A percentile compares a stretch with the other conserved stretches of the same genome.
These are phyloP conservation scores for Neoitamus cyanurus DNA, from an alignment of 2,888 invertebrate genomes.

Conservation along the genomic window DNA sequence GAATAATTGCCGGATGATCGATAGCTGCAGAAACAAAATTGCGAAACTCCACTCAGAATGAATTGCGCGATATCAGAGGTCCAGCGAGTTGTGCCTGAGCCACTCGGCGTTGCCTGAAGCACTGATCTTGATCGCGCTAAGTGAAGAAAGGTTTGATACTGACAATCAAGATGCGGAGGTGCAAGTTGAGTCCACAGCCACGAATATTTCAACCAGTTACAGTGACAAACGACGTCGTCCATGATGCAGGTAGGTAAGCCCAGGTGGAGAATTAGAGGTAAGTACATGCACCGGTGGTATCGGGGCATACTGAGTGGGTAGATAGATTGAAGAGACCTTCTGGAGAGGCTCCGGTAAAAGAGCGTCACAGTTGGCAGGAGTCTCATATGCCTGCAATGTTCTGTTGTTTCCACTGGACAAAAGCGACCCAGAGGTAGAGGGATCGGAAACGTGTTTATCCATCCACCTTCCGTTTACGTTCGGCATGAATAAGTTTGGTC, in stretches of 20 bases:
- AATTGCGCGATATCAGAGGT: background rate
- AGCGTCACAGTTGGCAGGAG: background rate
- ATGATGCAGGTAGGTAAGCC: background rate
- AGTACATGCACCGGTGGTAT: background rate
- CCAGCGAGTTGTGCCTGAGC: background rate
- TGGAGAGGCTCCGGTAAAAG: background rate
- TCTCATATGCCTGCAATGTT: background rate
- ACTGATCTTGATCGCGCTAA: conserved; percentile 8
- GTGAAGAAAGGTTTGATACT: conserved; percentile 13
- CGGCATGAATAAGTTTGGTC: conserved; percentile 38
- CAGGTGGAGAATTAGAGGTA: conserved; percentile 13
- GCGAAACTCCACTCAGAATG: background rate
- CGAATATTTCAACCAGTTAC: background rate
- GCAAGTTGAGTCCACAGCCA: background rate
- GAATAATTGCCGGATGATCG: background rate
- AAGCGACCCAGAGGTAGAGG: background rate
- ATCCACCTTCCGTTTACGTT: conserved; percentile 25
- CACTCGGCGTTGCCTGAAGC: conserved; percentile 28
- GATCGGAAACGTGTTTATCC: conserved; percentile 18
- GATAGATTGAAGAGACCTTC: background rate
- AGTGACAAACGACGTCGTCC: background rate
- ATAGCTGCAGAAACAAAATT: background rate
- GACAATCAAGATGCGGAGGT: conserved; percentile 25
- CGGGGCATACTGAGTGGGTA: background rate
- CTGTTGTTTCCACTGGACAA: background rate